Conservation (phyloP, 2,888 invertebrate genomes). For the Phaonia tiefii region DNA sequence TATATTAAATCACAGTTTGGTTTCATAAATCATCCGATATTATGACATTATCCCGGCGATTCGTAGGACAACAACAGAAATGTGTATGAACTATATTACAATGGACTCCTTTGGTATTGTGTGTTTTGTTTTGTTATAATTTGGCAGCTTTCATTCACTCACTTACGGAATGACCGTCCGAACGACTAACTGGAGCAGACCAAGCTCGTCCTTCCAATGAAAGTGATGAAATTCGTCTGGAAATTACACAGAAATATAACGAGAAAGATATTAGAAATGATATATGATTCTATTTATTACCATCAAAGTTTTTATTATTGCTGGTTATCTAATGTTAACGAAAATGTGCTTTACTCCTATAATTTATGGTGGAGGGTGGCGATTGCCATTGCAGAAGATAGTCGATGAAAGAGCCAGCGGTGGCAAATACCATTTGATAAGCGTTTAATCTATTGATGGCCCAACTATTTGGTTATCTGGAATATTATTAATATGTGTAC, state of each 20-base stretch:
- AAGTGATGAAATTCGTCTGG: conserved; percentile 50
- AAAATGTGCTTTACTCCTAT: conserved; percentile 9
- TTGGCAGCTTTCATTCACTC: conserved; percentile 25
- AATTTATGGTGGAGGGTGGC: neutral
- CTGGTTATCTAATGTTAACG: conserved; percentile 11
- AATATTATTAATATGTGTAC: no score
- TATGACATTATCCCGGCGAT: neutral
- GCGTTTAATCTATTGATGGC: conserved; percentile 14
- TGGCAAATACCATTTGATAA: conserved; percentile 26
- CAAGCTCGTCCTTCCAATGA: conserved; percentile 12
- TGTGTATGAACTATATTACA: conserved; percentile 11
- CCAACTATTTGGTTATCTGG: neutral
- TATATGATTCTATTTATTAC: conserved; percentile 20
- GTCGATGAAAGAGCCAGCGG: neutral
- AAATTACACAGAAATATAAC: conserved; percentile 30
- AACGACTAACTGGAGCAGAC: neutral
- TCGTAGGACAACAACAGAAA: neutral
- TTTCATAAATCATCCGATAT: conserved; percentile 28
- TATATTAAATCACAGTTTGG: conserved; percentile 59
- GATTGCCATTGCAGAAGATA: neutral
- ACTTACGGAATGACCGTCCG: neutral
- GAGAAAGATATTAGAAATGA: conserved; percentile 18
- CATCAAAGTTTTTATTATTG: neutral
- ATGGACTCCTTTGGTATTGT: neutral
- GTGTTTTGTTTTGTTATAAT: neutral